Percentiles rank a stretch among this genome's conserved stretches.
These are phyloP conservation scores for Drosophila longiperda DNA, from an alignment of 2,888 invertebrate genomes.

Conservation along the genomic window DNA sequence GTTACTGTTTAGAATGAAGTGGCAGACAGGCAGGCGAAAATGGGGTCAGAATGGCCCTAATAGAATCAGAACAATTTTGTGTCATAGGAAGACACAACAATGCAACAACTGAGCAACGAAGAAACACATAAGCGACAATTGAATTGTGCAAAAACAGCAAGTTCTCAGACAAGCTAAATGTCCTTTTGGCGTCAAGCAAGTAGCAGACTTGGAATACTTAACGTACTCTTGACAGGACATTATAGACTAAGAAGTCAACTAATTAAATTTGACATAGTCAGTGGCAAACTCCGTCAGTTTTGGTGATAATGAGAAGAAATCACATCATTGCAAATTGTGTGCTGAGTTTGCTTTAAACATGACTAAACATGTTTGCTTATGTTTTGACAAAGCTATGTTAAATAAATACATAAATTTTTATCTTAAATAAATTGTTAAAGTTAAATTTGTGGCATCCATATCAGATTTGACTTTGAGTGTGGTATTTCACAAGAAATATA, in stretches of 20 bases:
- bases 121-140: background rate
- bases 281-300: background rate
- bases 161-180: background rate
- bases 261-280: background rate
- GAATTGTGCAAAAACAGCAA: background rate
- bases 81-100: background rate
- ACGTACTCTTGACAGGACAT: background rate
- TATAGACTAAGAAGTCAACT: background rate
- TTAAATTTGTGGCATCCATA: background rate
- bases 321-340: background rate
- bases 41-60: background rate
- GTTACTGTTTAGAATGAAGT: background rate
- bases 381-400: background rate
- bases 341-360: background rate
- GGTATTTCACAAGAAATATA: background rate
- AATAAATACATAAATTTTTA: background rate
- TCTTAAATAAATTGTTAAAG: background rate
- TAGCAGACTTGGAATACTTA: background rate
- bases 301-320: background rate
- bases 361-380: background rate
- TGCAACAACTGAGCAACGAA: background rate
- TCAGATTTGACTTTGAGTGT: background rate
- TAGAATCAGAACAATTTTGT: background rate
- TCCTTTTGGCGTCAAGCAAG: background rate
- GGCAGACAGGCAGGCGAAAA: background rate